These are phyloP conservation scores for Toxonevra muliebris DNA, from an alignment of 2,888 invertebrate species.

Conservation along the genomic window DNA sequence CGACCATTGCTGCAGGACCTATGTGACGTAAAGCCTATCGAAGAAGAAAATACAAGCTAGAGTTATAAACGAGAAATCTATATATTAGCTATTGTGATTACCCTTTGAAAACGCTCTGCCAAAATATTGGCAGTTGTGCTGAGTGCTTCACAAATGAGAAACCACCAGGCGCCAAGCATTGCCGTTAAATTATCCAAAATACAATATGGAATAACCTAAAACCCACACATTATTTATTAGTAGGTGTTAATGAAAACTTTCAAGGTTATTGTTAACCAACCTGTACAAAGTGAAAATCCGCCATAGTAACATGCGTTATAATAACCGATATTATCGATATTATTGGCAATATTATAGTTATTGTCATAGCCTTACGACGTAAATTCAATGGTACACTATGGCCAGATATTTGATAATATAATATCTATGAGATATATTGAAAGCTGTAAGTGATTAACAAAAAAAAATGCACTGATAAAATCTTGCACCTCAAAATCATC, in stretches of 20 bases:
- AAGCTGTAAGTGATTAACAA: neutral
- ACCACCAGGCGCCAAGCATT: constrained; percentile 78
- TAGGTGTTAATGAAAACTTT: too few relatives aligned
- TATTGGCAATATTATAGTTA: constrained; percentile 71
- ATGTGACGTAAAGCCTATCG: constrained; percentile 72
- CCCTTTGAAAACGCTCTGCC: constrained; percentile 76
- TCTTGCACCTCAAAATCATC: constrained; percentile 71
- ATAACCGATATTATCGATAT: constrained; percentile 73
- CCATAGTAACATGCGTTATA: constrained; percentile 77
- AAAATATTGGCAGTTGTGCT: constrained; percentile 73
- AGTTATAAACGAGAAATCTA: neutral
- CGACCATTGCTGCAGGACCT: constrained; percentile 75
- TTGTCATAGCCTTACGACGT: constrained; percentile 69
- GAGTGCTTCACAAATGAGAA: constrained; percentile 72
- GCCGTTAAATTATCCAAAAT: constrained; percentile 76
- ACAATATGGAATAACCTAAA: constrained; percentile 73
- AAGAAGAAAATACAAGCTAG: constrained; percentile 20
- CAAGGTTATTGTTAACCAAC: constrained; percentile 53
- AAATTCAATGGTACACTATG: constrained; percentile 69
- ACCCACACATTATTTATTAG: neutral
- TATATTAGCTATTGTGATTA: constrained; percentile 42
- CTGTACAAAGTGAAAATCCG: constrained; percentile 72
- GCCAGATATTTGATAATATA: constrained; percentile 71
- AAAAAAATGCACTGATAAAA: neutral
- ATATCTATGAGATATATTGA: constrained; percentile 63